Percentiles rank a stretch among this genome's conserved stretches.
Evolutionary conservation across 2,113 vertebrate genomes (phyloP).

Genomic region (Oncorhynchus nerka): DNA sequence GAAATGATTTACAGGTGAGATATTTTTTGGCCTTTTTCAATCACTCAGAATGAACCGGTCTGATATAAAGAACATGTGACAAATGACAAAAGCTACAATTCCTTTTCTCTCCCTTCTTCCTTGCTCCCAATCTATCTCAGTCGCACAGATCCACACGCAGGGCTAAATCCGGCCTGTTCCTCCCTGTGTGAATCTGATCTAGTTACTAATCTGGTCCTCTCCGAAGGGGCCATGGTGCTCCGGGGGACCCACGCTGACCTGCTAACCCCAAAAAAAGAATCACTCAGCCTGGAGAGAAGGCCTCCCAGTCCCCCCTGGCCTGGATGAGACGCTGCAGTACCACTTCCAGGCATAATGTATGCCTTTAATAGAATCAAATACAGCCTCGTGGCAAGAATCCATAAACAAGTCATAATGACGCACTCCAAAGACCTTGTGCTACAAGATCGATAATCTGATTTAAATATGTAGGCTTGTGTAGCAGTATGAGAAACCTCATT

Average conservation of each 20-base stretch:
- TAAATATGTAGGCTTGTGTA: too few species aligned
- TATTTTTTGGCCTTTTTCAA: too few species aligned
- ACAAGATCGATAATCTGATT: too few species aligned
- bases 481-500: too few species aligned
- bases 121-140: background rate
- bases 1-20: too few species aligned
- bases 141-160: conserved; percentile 26
- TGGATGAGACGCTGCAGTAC: conserved; percentile 23
- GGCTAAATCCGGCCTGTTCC: conserved; percentile 32
- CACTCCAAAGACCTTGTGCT: too few species aligned
- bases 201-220: conserved; percentile 61
- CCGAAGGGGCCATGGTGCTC: conserved; percentile 31
- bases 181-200: conserved; percentile 54
- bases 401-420: too few species aligned
- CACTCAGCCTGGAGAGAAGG: background rate
- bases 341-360: background rate
- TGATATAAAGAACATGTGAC: too few species aligned
- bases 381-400: too few species aligned
- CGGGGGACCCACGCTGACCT: conserved; percentile 42
- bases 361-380: background rate
- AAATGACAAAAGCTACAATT: background rate
- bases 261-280: conserved; percentile 49
- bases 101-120: background rate
- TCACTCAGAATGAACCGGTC: too few species aligned
- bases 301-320: conserved; percentile 26